Evolutionary conservation across 2,888 invertebrate genomes (phyloP), one percentile per base, ranked within the genome.

Genomic region (Esperia sulphurella): DNA sequence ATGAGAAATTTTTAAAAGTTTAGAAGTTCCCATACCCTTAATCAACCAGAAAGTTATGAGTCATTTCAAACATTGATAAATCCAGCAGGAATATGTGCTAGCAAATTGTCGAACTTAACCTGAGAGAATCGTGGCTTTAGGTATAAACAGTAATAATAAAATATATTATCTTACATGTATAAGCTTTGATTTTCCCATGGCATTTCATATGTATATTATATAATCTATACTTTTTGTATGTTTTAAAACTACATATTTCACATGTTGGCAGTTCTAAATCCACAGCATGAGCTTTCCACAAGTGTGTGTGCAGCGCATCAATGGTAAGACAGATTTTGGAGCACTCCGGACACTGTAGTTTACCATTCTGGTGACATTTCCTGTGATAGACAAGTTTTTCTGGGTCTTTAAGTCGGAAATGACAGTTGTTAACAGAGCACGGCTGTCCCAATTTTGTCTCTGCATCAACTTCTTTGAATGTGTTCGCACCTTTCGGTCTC

Each of bases 221-320:
- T 44, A 96, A 83, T 57, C 94, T 92, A 49, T 94, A 93, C 53
- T 92, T 90, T 63, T 93, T 94, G 53, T 90, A 92, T 0, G 94
- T 94, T 75, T 94, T 95, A 66, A 93, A 95, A 30, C 91, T 91
- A 68, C 96, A 96, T 53, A 93, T 83, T 59, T 93, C 92, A 77
- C 96, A 97, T 1, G 93, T 91, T 44, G 93, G 94, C 41, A 97
- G 76, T 66, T 96, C 97, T 90, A 96, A 92, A 67, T 96, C 96
- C 8, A 96, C 91, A 42, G 91, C 88, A 71, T 97, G 96, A 0
- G 83, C 68, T 44, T 94, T 91, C 96, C 96, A 97, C 42, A 96
- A 82, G 71, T 97, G 97, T 3, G 93, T 92, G 52, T 94, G 93
- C n/a, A 96, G 70, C 0, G 91, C 88, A 59, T 93, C 93, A 90